Evolutionary conservation across 2,888 invertebrate genomes (phyloP).

Genomic region (Automeris io): DNA sequence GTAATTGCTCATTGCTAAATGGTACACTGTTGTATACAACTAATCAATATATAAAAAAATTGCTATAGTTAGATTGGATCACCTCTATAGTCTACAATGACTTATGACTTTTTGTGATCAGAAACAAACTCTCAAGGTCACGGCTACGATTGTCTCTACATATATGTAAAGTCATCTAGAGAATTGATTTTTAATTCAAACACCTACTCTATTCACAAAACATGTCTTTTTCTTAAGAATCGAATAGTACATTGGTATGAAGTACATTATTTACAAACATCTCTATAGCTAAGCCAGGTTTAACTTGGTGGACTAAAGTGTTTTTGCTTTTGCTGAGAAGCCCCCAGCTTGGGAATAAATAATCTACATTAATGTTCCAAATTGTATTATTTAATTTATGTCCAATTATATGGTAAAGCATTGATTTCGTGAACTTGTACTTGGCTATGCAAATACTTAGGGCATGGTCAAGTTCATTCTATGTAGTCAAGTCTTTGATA

Average conservation of each 20-base stretch:
- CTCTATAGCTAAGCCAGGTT: too few relatives aligned
- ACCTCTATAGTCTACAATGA: neutral
- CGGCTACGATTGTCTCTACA: conserved; percentile 2
- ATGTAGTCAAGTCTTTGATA: too few relatives aligned
- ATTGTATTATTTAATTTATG: too few relatives aligned
- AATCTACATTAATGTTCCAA: too few relatives aligned
- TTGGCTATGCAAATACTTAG: too few relatives aligned
- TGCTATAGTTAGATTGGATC: conserved; percentile 2
- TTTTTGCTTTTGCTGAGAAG: too few relatives aligned
- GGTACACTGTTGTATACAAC: conserved; percentile 8
- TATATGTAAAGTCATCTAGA: conserved; percentile 2
- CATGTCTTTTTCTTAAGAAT: too few relatives aligned
- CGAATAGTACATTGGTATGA: neutral
- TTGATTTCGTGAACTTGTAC: too few relatives aligned
- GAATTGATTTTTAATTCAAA: neutral
- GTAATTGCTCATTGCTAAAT: conserved; percentile 19
- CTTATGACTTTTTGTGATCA: neutral
- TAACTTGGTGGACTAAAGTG: too few relatives aligned
- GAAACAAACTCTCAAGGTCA: conserved; percentile 7
- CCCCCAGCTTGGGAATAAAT: too few relatives aligned
- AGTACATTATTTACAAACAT: neutral
- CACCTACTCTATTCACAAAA: neutral
- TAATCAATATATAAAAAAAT: neutral
- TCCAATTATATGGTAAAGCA: too few relatives aligned
- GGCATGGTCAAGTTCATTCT: too few relatives aligned